Evolutionary conservation across 2,888 invertebrate genomes (phyloP).

Genomic region (Drosophila acutilabella): DNA sequence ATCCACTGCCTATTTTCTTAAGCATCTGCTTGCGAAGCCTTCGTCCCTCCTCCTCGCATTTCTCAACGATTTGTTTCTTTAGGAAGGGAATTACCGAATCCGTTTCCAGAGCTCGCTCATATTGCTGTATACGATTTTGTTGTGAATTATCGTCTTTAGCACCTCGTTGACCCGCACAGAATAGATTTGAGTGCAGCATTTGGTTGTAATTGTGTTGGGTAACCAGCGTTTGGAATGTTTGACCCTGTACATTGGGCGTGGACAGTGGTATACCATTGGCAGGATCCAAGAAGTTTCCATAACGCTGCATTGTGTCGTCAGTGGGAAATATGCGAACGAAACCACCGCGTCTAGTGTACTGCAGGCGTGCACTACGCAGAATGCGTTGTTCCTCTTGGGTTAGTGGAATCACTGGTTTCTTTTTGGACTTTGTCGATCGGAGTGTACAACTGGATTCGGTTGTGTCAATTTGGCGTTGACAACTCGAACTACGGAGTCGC

Average conservation of each 20-base stretch:
- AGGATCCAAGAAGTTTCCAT: constrained; percentile 91
- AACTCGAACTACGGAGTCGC: constrained; percentile 81
- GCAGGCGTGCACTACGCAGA: constrained; percentile 90
- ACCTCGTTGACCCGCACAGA: constrained; percentile 86
- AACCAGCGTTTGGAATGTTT: constrained; percentile 86
- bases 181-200: constrained; percentile 90
- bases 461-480: constrained; percentile 91
- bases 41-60: constrained; percentile 82
- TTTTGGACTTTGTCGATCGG: constrained; percentile 54
- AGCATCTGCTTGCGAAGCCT: constrained; percentile 82
- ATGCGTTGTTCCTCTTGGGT: constrained; percentile 92
- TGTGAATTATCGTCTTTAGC: constrained; percentile 73
- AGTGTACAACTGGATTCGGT: constrained; percentile 86
- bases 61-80: constrained; percentile 82
- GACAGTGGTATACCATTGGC: constrained; percentile 91
- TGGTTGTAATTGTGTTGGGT: constrained; percentile 91
- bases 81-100: constrained; percentile 78
- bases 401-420: constrained; percentile 84
- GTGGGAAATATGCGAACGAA: constrained; percentile 96
- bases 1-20: constrained; percentile 88
- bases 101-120: constrained; percentile 82
- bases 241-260: constrained; percentile 87
- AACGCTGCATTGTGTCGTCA: constrained; percentile 94
- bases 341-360: constrained; percentile 93
- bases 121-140: constrained; percentile 86